Conservation (phyloP, 2,888 invertebrate species). For the Shargacucullia verbasci region DNA sequence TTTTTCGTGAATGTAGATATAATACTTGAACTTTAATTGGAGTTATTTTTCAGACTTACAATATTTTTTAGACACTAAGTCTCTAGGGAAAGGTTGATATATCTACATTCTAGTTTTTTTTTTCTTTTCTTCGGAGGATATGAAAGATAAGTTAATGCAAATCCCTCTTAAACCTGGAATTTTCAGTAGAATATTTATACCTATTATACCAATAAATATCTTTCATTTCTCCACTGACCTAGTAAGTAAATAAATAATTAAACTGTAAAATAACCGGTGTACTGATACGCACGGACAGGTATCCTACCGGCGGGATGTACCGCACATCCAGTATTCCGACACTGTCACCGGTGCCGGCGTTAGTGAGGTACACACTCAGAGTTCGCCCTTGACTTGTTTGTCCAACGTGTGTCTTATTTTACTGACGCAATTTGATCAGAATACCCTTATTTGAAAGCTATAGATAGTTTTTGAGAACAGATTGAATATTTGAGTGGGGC, state of each 20-base stretch:
- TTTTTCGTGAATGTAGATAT: slow-evolving; percentile 13
- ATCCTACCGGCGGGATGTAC: slow-evolving; percentile 93
- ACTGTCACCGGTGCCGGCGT: slow-evolving; percentile 92
- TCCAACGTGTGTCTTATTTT: slow-evolving; percentile 62
- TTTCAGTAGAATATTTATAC: too few relatives aligned
- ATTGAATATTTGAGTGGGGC: too few relatives aligned
- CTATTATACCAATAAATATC: background rate
- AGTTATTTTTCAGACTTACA: too few relatives aligned
- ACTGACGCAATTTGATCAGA: slow-evolving; percentile 66
- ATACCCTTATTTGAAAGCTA: background rate
- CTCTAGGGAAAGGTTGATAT: too few relatives aligned
- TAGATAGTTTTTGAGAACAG: too few relatives aligned
- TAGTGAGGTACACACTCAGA: slow-evolving; percentile 91
- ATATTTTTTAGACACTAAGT: too few relatives aligned
- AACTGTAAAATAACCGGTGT: slow-evolving; percentile 67
- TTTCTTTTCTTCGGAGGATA: too few relatives aligned
- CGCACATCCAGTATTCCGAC: slow-evolving; percentile 97
- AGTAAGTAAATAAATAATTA: too few relatives aligned
- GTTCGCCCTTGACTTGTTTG: slow-evolving; percentile 77
- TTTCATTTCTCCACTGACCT: slow-evolving; percentile 27
- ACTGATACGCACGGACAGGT: slow-evolving; percentile 82
- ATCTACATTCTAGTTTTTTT: too few relatives aligned
- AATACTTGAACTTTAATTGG: too few relatives aligned
- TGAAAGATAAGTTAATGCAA: too few relatives aligned
- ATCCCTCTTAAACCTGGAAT: too few relatives aligned